These are phyloP conservation scores for Hermaeophaga mercurialis DNA, from an alignment of 2,888 invertebrate species.

Conservation along the genomic window DNA sequence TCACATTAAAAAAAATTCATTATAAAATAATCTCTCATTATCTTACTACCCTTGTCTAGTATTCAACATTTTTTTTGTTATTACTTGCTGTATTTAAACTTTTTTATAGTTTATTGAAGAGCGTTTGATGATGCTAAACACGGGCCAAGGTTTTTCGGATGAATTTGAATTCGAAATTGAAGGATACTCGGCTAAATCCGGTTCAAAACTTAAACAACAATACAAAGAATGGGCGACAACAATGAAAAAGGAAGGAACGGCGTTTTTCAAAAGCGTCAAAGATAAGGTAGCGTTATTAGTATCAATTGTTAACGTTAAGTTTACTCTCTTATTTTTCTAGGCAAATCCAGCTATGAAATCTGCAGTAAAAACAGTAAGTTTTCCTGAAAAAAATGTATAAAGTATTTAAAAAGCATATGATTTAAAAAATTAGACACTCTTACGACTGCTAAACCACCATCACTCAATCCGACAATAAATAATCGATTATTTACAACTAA, in stretches of 20 bases:
- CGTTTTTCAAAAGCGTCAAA: conserved; percentile 85
- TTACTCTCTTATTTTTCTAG: conserved; percentile 62
- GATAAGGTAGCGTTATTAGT: conserved; percentile 70
- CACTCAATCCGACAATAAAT: too few species aligned
- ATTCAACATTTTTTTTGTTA: too few species aligned
- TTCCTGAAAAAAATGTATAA: too few species aligned
- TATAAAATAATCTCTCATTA: too few species aligned
- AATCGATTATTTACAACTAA: too few species aligned
- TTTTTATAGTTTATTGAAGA: conserved; percentile 87
- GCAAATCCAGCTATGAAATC: conserved; percentile 93
- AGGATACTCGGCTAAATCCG: conserved; percentile 69
- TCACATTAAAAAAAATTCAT: too few species aligned
- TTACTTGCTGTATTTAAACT: too few species aligned
- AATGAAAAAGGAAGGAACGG: conserved; percentile 80
- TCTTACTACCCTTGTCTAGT: too few species aligned
- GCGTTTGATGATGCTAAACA: conserved; percentile 87
- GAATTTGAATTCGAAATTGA: conserved; percentile 92
- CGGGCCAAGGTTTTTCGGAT: conserved; percentile 91
- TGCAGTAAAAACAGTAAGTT: conserved; percentile 91
- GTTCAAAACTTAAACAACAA: conserved; percentile 68
- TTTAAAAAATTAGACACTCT: too few species aligned
- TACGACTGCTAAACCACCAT: too few species aligned
- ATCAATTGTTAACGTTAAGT: conserved; percentile 14
- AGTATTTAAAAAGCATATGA: too few species aligned
- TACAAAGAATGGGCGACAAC: conserved; percentile 82